Base-by-base conservation (phyloP, 2,888 invertebrate genomes). In the Clusia tigrina region DNA sequence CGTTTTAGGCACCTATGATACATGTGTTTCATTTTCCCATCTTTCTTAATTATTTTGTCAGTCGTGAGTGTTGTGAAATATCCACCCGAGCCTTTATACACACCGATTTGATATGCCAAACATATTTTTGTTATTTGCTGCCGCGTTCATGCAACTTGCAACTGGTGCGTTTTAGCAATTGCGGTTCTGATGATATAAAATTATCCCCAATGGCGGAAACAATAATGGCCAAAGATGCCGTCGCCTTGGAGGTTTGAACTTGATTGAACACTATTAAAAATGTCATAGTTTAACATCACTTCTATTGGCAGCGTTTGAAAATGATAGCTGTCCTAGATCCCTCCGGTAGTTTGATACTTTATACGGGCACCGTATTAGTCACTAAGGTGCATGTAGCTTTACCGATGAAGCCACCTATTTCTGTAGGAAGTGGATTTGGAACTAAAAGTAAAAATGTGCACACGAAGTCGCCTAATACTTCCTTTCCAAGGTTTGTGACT, bases 281-380 rank as follows among this genome's bases (percentile, higher is more conserved):
- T n/a, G n/a, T n/a, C n/a, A n/a, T n/a, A n/a, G n/a, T n/a, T n/a
- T 23, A 26, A 2, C n/a, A 24, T n/a, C n/a, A n/a, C n/a, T n/a
- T 48, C 26, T n/a, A 32, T 54, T 22, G 15, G 20, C 20, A 48
- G 88, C 85, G 86, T 73, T 85, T 94, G 76, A 90, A 92, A 76
- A 91, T 96, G 91, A 88, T 95, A 60, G 91, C 94, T 0, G 87
- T 94, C 51, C 86, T 96, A 52, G 95, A 96, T 83, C 88, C 90
- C 38, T 87, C 88, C 64, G 92, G 93, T 17, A 90, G 89, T 72
- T 87, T 96, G 24, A 88, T 90, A 38, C 84, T 97, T 60, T 96
- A 96, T 81, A 94, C 94, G 0, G 96, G 96, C 3, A 87, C 89
- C 15, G 88, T 87, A 61, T 87, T 90, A 71, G 91, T 96, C 54